Evolutionary conservation across 2,113 vertebrate species (phyloP).

Genomic region (Hippocampus zosterae): DNA sequence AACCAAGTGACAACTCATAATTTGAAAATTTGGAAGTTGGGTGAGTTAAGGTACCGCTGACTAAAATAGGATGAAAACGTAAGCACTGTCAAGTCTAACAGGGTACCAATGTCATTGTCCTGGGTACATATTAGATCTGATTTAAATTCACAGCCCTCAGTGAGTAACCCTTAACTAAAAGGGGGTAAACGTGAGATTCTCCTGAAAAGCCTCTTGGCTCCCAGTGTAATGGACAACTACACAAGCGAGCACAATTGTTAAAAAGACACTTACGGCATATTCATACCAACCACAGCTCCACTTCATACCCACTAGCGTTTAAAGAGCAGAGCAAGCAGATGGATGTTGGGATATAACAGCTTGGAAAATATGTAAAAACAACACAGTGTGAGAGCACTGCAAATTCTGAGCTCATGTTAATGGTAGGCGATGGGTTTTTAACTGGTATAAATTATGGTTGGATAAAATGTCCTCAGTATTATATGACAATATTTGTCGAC

Average conservation of each 20-base stretch:
- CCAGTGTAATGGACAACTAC: conserved; percentile 19
- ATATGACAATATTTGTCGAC: neutral
- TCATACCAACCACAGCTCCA: conserved; percentile 7
- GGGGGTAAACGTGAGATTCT: conserved; percentile 2
- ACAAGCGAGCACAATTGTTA: conserved; percentile 7
- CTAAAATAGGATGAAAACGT: conserved; percentile 4
- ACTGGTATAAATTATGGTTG: conserved; percentile 9
- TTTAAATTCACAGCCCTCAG: conserved; percentile 11
- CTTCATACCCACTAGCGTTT: conserved; percentile 21
- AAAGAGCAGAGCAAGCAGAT: conserved; percentile 16
- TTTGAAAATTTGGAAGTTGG: neutral
- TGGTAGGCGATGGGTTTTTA: neutral
- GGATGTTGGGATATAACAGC: conserved; percentile 17
- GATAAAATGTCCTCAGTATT: neutral
- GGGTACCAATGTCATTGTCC: conserved; percentile 1
- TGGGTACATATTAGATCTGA: conserved; percentile 6
- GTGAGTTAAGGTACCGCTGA: neutral
- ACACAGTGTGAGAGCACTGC: conserved; percentile 1
- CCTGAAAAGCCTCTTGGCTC: conserved; percentile 1
- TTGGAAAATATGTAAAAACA: conserved; percentile 21
- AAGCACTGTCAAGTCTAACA: conserved; percentile 5
- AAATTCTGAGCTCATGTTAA: conserved; percentile 10
- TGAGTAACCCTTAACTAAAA: neutral
- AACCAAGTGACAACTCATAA: neutral
- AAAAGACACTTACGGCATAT: conserved; percentile 20